Conservation (phyloP, 2,113 vertebrate species). For the Oryctolagus cuniculus region mOryCun1.1 NC_091445.1:84215001-84215500, state of each 20-base stretch:
- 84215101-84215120: neutral
- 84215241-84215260: neutral
- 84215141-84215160: slow-evolving; percentile 8
- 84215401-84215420: neutral
- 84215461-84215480: neutral
- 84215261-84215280: neutral
- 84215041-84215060: neutral
- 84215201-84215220: neutral
- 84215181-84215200: slow-evolving; percentile 21
- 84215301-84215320: neutral
- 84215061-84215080: neutral
- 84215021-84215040: neutral
- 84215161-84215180: neutral
- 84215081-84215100: slow-evolving; percentile 27
- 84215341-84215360: neutral
- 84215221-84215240: neutral
- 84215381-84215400: neutral
- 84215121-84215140: neutral
- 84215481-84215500: slow-evolving; percentile 40
- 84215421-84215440: slow-evolving; percentile 16
- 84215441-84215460: neutral
- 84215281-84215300: neutral
- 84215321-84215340: neutral
- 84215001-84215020: neutral
- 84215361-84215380: neutral